Conservation (phyloP, 2,888 invertebrate genomes). For the Agrilus biguttatus region DNA sequence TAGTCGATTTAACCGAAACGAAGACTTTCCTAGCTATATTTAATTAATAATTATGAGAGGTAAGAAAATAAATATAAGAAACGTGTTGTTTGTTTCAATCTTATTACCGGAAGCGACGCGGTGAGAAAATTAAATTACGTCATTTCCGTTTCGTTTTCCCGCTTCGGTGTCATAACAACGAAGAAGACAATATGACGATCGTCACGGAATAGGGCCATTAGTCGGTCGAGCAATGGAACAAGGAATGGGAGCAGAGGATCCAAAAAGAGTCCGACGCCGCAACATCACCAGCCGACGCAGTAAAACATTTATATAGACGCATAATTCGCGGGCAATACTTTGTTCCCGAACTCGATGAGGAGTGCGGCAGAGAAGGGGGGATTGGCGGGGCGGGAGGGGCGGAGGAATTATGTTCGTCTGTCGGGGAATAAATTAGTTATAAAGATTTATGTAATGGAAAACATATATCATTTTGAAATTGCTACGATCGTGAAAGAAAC, state of each 20-base stretch:
- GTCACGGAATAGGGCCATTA: conserved; percentile 26
- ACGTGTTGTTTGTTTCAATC: too few relatives aligned
- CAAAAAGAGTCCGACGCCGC: conserved; percentile 21
- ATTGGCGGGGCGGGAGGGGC: neutral
- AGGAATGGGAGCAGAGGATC: conserved; percentile 16
- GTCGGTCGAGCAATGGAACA: conserved; percentile 5
- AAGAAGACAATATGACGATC: conserved; percentile 14
- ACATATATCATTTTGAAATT: conserved; percentile 31
- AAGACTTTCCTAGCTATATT: too few relatives aligned
- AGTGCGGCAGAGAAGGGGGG: too few relatives aligned
- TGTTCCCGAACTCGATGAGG: too few relatives aligned
- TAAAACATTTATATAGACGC: too few relatives aligned
- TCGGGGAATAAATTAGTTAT: conserved; percentile 28
- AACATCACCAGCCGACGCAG: conserved; percentile 5
- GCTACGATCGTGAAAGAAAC: conserved; percentile 27
- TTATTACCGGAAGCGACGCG: too few relatives aligned
- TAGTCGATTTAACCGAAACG: too few relatives aligned
- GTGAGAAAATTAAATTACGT: too few relatives aligned
- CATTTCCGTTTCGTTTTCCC: too few relatives aligned
- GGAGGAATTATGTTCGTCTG: conserved; percentile 21
- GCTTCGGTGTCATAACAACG: conserved; percentile 1
- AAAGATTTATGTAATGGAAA: conserved; percentile 32
- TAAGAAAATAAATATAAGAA: too few relatives aligned
- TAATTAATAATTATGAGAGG: too few relatives aligned
- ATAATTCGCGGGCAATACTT: too few relatives aligned